Base-by-base conservation (phyloP, 2,888 invertebrate species). In the Spilosoma lubricipeda region DNA sequence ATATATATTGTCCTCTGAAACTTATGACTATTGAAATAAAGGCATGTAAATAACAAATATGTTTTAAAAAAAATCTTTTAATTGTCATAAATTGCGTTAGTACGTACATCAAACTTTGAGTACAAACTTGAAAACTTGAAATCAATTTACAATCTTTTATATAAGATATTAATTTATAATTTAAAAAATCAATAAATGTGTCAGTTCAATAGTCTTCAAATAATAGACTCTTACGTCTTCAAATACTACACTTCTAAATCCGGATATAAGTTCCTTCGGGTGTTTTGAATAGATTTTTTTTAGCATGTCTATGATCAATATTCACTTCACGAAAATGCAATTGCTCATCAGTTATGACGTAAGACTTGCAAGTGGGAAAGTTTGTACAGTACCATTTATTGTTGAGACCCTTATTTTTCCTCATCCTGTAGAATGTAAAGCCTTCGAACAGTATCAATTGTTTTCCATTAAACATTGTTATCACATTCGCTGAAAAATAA, bases 371-470 rank as follows among this genome's bases (percentile, higher is more conserved):
- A 42, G 20, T 75, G 3, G 85, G 84, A 27, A 74, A 72, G 27
- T 74, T 77, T 4, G 79, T 80, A n/a, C 84, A 81, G 42, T 73
- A 33, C 84, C 83, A 86, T 69, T 80, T n/a, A n/a, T n/a, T 83
- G 39, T 75, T 74, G 0, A 68, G 73, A 2, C 65, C 73, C 39
- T 77, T 80, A 39, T 78, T 78, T 7, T 64, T 67, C 20, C 76
- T 75, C 65, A 70, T 75, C 52, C 72, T 76, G 72, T 81, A 80
- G 69, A 84, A 87, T 1, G 82, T 82, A 70, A 81, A 84, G 9
- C 80, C 82, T 20, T 81, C 64, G 70, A 77, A 71, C 20, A 82
- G 20, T 11, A 77, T 67, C 7, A 80, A 70, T 15, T 68, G 71
- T 23, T 82, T 85, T 0, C 80, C 79, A 27, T 80, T 82, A 1